These are phyloP conservation scores for Cephus spinipes DNA, from an alignment of 2,888 invertebrate genomes.

Conservation along the genomic window DNA sequence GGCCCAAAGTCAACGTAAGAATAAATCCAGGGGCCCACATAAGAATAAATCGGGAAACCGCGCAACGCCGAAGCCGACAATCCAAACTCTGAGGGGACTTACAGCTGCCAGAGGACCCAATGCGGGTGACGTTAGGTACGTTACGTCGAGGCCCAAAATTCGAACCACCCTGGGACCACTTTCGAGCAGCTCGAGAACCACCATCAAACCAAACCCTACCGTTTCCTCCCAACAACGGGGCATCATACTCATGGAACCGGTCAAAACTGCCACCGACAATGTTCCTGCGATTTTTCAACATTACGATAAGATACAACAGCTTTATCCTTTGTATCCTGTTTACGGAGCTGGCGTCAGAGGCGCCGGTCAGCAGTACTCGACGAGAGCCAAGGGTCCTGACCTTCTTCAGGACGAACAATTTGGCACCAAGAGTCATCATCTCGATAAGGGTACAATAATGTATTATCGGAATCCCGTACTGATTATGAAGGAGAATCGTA, in stretches of 20 bases:
- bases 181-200: conserved; percentile 31
- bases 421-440: conserved; percentile 55
- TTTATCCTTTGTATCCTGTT: conserved; percentile 72
- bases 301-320: conserved; percentile 81
- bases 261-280: conserved; percentile 66
- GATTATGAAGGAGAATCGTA: background rate
- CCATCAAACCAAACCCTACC: conserved; percentile 28
- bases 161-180: conserved; percentile 34
- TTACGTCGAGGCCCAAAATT: conserved; percentile 48
- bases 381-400: conserved; percentile 58
- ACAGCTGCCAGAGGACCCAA: conserved; percentile 56
- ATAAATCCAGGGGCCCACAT: conserved; percentile 56
- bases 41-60: conserved; percentile 57
- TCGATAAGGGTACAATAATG: conserved; percentile 48
- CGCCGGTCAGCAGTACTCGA: conserved; percentile 51
- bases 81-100: conserved; percentile 70
- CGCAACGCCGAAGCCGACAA: conserved; percentile 70
- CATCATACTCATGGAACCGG: conserved; percentile 61
- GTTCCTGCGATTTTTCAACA: conserved; percentile 80
- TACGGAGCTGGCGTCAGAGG: conserved; percentile 55
- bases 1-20: conserved; percentile 50
- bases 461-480: background rate
- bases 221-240: conserved; percentile 59
- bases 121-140: conserved; percentile 41
- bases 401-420: conserved; percentile 61